These are phyloP conservation scores for Corydoras sp. DNA, from an alignment of 2,113 vertebrate genomes.

Conservation along the genomic window DNA sequence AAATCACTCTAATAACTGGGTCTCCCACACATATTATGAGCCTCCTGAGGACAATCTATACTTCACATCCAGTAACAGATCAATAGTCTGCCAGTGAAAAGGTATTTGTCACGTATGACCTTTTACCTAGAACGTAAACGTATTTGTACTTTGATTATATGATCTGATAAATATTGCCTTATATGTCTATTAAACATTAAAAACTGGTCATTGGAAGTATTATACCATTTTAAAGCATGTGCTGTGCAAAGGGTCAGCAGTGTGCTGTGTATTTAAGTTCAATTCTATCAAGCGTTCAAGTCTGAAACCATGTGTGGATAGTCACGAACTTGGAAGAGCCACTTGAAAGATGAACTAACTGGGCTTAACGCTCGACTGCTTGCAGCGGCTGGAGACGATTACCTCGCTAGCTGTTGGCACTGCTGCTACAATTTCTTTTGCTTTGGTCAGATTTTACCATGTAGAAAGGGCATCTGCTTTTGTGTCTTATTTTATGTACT, in stretches of 20 bases:
- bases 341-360: slow-evolving; percentile 13
- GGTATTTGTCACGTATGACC: neutral
- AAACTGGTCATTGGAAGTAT: neutral
- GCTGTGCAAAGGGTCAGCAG: slow-evolving; percentile 16
- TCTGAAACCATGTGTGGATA: neutral
- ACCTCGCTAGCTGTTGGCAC: slow-evolving; percentile 5
- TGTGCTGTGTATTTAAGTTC: neutral
- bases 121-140: too few relatives aligned
- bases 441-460: slow-evolving; percentile 8
- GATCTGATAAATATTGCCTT: too few relatives aligned
- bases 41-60: slow-evolving; percentile 11
- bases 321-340: slow-evolving; percentile 21
- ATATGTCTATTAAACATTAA: too few relatives aligned
- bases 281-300: neutral
- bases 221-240: neutral
- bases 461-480: slow-evolving; percentile 18
- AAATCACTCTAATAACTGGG: slow-evolving; percentile 25
- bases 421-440: slow-evolving; percentile 8
- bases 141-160: too few relatives aligned
- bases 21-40: neutral
- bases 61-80: slow-evolving; percentile 21
- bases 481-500: neutral
- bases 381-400: slow-evolving; percentile 25
- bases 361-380: slow-evolving; percentile 21
- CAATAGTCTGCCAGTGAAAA: slow-evolving; percentile 2